Conservation (phyloP, 1,140 invertebrate species). For the Bombus balteatus region DNA sequence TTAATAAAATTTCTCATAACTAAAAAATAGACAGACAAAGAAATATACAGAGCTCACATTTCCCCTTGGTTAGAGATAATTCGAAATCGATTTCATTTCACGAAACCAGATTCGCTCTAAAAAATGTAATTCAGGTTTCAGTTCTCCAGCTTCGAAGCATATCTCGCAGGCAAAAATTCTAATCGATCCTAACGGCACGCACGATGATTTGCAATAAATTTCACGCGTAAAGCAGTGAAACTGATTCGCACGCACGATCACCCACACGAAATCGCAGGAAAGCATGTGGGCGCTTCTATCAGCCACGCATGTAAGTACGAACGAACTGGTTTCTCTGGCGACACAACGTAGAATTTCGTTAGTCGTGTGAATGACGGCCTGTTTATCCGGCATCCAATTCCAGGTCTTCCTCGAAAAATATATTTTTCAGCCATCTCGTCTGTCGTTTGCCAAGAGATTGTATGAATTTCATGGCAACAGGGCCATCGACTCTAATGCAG, state of each 20-base stretch:
- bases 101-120: neutral
- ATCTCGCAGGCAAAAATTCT: slow-evolving; percentile 6
- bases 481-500: neutral
- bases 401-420: slow-evolving; percentile 21
- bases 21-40: neutral
- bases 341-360: slow-evolving; percentile 40
- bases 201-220: slow-evolving; percentile 44
- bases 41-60: neutral
- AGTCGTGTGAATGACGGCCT: slow-evolving; percentile 34
- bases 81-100: neutral
- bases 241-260: slow-evolving; percentile 23
- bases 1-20: neutral
- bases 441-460: slow-evolving; percentile 38
- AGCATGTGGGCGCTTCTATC: slow-evolving; percentile 42
- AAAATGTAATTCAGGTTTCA: neutral
- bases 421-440: slow-evolving; percentile 32
- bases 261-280: slow-evolving; percentile 15
- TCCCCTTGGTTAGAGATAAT: neutral
- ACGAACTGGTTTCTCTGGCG: slow-evolving; percentile 35
- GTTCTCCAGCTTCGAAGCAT: neutral
- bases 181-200: neutral
- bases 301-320: neutral
- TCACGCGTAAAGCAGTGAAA: neutral
- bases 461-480: slow-evolving; percentile 9
- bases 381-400: slow-evolving; percentile 1